Conservation (phyloP, 2,888 invertebrate species). For the Alitta virens region DNA sequence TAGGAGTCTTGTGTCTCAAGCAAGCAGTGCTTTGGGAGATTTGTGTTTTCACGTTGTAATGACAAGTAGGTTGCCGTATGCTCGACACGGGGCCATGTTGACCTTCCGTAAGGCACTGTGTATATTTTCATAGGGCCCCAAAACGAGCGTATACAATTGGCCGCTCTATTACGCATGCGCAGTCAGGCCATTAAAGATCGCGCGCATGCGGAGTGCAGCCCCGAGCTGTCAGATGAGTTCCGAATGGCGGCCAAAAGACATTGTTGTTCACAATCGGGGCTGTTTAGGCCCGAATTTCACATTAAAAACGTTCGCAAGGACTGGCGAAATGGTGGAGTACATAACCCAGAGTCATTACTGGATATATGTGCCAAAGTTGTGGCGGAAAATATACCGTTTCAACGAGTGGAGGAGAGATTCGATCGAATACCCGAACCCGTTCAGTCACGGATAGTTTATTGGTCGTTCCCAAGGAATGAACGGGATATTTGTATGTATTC, state of each 20-base stretch:
- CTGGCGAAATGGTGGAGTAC: slow-evolving; percentile 3
- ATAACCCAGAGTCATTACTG: slow-evolving; percentile 69
- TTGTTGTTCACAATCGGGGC: slow-evolving; percentile 21
- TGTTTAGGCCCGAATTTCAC: slow-evolving; percentile 24
- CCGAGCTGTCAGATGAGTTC: slow-evolving; percentile 14
- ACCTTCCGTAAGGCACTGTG: slow-evolving; percentile 8
- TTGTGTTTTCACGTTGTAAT: slow-evolving; percentile 5
- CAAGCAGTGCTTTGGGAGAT: too few species aligned
- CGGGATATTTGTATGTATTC: slow-evolving; percentile 88
- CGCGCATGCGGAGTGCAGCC: slow-evolving; percentile 21
- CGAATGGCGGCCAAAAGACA: slow-evolving; percentile 30
- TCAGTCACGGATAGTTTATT: slow-evolving; percentile 81
- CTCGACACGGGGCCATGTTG: slow-evolving; percentile 13
- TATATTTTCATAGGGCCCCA: slow-evolving; percentile 2
- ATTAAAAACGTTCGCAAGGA: slow-evolving; percentile 10
- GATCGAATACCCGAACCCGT: slow-evolving; percentile 86
- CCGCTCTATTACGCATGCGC: slow-evolving; percentile 23
- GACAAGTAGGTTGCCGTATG: slow-evolving; percentile 7
- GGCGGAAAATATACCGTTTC: slow-evolving; percentile 81
- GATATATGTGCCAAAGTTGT: slow-evolving; percentile 82
- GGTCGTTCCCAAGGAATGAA: slow-evolving; percentile 85
- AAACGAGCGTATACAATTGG: slow-evolving; percentile 1
- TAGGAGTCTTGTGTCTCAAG: too few species aligned
- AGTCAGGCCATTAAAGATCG: slow-evolving; percentile 22
- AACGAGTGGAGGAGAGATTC: slow-evolving; percentile 81